Base-by-base conservation (phyloP, 2,888 invertebrate species). In the Diarsia rubi region DNA sequence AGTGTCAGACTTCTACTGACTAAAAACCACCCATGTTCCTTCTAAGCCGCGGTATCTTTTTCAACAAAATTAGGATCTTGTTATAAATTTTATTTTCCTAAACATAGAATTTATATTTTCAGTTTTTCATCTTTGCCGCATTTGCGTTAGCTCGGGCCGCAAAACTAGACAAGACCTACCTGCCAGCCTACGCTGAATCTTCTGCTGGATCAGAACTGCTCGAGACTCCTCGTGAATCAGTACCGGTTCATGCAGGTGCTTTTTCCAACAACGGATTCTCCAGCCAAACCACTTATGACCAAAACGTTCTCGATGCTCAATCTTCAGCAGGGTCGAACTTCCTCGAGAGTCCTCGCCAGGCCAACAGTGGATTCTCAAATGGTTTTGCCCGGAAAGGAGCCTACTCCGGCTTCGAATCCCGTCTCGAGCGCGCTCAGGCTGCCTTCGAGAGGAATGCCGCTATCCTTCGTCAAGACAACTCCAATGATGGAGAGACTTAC, bases 401-500 rank as follows among this genome's bases (percentile, higher is more conserved):
- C 63, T 88, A 86, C 74, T 87, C 89, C 72, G 85, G 87, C 44
- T 85, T 82, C 0, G 89, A 88, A 69, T 81, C 85, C 78, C 92
- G 91, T 9, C 85, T 93, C 21, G 96, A 96, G 79, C 92, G 95
- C 9, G 88, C 94, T n/a, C 94, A 94, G 71, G 94, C 95, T 49
- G 89, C 93, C 21, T 88, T 91, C 12, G 96, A 96, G 81, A 95
- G 94, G 78, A 94, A 92, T 63, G 95, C 96, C 44, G 95, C 93
- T 27, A 94, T 96, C 49, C 92, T 96, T 73, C 94, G 96, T 47
- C 94, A 94, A 81, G 93, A 94, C 69, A 93, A 90, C 75, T 89
- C 93, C 44, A 95, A 95, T 75, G 92, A 96, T 88, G 96, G 95
- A 77, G 94, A 96, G 68, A 91, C 90, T 54, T 96, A 93, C 80